phyloP scores from a whole-genome alignment of 2,113 vertebrate genomes.

The Zosterops hypoxanthus region DNA sequence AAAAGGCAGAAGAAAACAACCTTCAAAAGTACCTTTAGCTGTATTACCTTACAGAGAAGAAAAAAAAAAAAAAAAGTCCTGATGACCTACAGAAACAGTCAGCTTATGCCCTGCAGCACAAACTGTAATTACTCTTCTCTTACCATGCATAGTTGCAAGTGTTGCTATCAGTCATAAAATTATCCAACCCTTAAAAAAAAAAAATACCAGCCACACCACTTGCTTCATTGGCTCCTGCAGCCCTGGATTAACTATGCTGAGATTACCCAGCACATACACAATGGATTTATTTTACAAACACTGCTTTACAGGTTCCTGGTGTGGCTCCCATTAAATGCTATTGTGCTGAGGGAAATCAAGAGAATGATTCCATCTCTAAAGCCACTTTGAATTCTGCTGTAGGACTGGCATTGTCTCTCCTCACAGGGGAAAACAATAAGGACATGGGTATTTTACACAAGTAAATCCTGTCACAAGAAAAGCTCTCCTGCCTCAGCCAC shows the following conservation, averaged over 20 bases:
- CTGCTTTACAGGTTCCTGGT: neutral
- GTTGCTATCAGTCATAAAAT: conserved; percentile 42
- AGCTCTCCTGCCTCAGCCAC: neutral
- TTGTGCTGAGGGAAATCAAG: neutral
- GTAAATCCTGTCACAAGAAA: neutral
- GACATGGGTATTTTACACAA: neutral
- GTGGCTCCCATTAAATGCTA: neutral
- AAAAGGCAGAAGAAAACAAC: conserved; percentile 43
- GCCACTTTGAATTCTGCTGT: neutral
- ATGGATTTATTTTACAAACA: neutral
- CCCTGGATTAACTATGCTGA: neutral
- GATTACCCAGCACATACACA: neutral
- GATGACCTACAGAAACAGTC: conserved; percentile 11
- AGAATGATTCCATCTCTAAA: neutral
- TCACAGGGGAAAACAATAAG: neutral
- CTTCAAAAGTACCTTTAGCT: conserved; percentile 16
- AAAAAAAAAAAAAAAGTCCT: neutral
- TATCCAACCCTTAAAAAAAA: conserved; percentile 13
- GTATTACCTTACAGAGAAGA: neutral
- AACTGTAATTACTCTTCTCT: neutral
- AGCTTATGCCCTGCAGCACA: conserved; percentile 28
- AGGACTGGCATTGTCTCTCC: neutral
- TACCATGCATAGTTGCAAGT: neutral
- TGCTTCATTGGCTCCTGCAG: neutral
- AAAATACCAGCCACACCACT: neutral